These are phyloP conservation scores for Ophion costatus DNA, from an alignment of 2,888 invertebrate species.

Conservation along the genomic window DNA sequence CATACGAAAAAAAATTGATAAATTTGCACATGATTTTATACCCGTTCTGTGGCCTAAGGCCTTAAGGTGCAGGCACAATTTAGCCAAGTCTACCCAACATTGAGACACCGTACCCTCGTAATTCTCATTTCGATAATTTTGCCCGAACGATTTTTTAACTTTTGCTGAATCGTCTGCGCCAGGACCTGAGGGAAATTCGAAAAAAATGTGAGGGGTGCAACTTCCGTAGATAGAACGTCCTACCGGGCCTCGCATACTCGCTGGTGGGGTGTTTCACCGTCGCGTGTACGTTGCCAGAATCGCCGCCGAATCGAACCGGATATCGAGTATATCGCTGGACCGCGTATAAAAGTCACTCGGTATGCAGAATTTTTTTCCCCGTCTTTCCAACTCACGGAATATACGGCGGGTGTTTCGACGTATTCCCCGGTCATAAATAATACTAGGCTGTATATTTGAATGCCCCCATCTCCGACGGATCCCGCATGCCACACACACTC, in stretches of 20 bases:
- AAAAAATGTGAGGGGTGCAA: neutral
- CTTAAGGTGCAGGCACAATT: too few species aligned
- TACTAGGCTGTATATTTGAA: constrained; percentile 81
- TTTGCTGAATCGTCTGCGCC: too few species aligned
- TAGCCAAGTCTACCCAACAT: neutral
- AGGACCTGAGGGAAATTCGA: neutral
- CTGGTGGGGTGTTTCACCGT: neutral
- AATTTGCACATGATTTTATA: too few species aligned
- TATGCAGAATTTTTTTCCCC: constrained; percentile 62
- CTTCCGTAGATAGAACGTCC: neutral
- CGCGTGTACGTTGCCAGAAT: neutral
- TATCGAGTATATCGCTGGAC: constrained; percentile 59
- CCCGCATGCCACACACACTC: constrained; percentile 77
- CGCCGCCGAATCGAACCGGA: constrained; percentile 32
- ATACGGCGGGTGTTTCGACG: constrained; percentile 74
- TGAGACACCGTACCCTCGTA: neutral
- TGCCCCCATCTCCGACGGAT: constrained; percentile 78
- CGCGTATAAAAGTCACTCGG: constrained; percentile 61
- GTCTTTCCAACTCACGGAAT: constrained; percentile 51
- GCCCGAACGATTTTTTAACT: neutral
- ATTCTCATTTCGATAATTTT: neutral
- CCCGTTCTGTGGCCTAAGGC: too few species aligned
- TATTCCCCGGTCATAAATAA: constrained; percentile 81
- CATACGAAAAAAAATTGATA: too few species aligned
- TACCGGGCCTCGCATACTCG: neutral